These are phyloP conservation scores for Argyrosomus regius DNA, from an alignment of 2,797 vertebrate genomes.

Conservation along the genomic window DNA sequence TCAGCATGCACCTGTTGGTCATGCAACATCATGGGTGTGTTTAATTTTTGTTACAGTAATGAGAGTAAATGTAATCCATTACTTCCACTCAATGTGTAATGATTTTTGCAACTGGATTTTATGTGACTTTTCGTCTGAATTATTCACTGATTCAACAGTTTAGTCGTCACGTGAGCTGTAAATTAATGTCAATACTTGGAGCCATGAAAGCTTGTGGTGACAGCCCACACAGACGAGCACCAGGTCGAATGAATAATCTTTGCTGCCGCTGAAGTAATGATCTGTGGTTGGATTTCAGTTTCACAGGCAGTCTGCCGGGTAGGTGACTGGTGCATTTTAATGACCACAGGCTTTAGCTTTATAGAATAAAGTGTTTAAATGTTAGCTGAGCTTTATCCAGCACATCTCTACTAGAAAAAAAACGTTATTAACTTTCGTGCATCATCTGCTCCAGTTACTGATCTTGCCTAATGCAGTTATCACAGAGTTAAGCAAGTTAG, in stretches of 20 bases:
- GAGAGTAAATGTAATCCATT: neutral
- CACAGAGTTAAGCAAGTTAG: neutral
- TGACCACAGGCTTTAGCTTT: conserved; percentile 63
- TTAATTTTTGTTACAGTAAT: neutral
- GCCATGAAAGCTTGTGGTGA: conserved; percentile 38
- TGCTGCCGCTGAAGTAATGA: conserved; percentile 68
- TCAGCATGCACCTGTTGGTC: neutral
- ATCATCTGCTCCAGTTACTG: conserved; percentile 20
- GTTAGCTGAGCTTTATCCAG: conserved; percentile 58
- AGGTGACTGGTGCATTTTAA: conserved; percentile 76
- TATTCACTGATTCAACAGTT: conserved; percentile 57
- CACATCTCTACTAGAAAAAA: conserved; percentile 38
- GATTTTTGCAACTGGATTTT: conserved; percentile 23
- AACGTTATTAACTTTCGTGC: conserved; percentile 18
- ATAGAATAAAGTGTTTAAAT: conserved; percentile 51
- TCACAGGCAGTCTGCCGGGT: conserved; percentile 59
- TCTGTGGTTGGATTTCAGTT: conserved; percentile 66
- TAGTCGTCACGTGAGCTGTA: conserved; percentile 66
- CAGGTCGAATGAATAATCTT: conserved; percentile 68
- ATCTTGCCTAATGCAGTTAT: neutral
- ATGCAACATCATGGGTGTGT: neutral
- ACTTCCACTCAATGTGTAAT: neutral
- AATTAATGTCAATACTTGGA: conserved; percentile 55
- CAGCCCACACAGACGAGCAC: conserved; percentile 43
- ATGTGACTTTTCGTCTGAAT: conserved; percentile 38